These are phyloP conservation scores for Gasterosteus aculeatus DNA, from an alignment of 2,113 vertebrate genomes.

Conservation along the genomic window DNA sequence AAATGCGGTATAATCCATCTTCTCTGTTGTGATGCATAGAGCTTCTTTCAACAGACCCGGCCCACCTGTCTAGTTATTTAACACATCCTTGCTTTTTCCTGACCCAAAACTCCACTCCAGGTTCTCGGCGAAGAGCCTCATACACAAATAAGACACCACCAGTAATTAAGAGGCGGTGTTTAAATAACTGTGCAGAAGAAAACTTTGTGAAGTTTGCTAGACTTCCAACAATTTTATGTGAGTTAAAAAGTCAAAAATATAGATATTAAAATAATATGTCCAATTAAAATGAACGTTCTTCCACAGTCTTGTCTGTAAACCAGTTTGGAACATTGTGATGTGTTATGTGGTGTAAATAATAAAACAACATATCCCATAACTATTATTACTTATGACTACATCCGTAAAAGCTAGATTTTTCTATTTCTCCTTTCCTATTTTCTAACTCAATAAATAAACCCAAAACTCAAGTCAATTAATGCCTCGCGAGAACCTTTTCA, in stretches of 20 bases:
- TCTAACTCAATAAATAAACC: neutral
- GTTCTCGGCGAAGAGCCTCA: constrained; percentile 55
- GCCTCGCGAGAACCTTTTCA: neutral
- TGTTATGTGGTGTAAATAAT: neutral
- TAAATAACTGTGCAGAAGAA: constrained; percentile 48
- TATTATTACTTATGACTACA: neutral
- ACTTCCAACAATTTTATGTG: constrained; percentile 36
- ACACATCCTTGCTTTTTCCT: constrained; percentile 55
- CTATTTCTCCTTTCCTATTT: neutral
- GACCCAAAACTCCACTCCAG: constrained; percentile 50
- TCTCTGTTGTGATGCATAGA: constrained; percentile 63
- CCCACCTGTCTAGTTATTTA: constrained; percentile 79
- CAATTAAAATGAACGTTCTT: constrained; percentile 4
- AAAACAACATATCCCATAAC: neutral
- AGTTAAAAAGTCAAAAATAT: neutral
- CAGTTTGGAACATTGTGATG: neutral
- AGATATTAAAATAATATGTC: neutral
- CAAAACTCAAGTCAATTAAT: neutral
- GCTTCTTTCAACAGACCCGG: constrained; percentile 68
- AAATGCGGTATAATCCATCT: constrained; percentile 43
- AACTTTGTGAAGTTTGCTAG: constrained; percentile 37
- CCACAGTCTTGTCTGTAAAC: neutral
- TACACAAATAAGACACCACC: constrained; percentile 66
- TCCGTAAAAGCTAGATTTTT: neutral
- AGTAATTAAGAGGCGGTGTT: constrained; percentile 62